Evolutionary conservation across 2,113 vertebrate species (phyloP).

Genomic region (Thalassoma bifasciatum): DNA sequence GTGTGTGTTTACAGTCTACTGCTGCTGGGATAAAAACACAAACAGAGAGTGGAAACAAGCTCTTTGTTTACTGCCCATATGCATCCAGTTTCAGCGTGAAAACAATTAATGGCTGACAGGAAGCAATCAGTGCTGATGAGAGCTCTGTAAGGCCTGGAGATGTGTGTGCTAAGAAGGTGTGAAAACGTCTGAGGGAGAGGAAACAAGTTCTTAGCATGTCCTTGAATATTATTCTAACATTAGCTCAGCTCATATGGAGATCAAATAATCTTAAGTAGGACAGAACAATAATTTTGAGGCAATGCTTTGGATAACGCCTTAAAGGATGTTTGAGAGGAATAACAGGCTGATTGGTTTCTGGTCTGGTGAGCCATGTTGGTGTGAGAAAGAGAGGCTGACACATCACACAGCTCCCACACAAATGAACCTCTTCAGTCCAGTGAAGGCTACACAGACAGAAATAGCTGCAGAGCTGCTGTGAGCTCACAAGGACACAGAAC

Average conservation of each 20-base stretch:
- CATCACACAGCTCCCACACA: constrained; percentile 46
- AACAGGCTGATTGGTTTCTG: background rate
- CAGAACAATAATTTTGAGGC: no score
- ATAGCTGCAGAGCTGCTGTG: constrained; percentile 43
- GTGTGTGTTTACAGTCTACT: background rate
- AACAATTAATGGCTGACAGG: constrained; percentile 16
- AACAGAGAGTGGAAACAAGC: background rate
- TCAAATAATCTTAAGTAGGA: no score
- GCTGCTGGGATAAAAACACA: no score
- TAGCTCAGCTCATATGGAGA: background rate
- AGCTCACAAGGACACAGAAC: constrained; percentile 28
- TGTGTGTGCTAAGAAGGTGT: constrained; percentile 9
- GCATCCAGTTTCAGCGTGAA: background rate
- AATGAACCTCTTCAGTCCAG: constrained; percentile 32
- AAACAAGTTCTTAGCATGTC: background rate
- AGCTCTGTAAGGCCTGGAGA: background rate
- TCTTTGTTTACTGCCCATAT: constrained; percentile 14
- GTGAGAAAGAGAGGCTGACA: constrained; percentile 26
- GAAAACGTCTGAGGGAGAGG: constrained; percentile 5
- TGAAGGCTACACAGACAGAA: constrained; percentile 58
- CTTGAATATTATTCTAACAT: background rate
- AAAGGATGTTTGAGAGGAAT: background rate
- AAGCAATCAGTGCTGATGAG: constrained; percentile 2
- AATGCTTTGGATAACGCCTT: no score
- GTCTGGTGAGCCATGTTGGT: background rate